Base-by-base conservation (phyloP, 2,888 invertebrate genomes). In the Bibio marci region DNA sequence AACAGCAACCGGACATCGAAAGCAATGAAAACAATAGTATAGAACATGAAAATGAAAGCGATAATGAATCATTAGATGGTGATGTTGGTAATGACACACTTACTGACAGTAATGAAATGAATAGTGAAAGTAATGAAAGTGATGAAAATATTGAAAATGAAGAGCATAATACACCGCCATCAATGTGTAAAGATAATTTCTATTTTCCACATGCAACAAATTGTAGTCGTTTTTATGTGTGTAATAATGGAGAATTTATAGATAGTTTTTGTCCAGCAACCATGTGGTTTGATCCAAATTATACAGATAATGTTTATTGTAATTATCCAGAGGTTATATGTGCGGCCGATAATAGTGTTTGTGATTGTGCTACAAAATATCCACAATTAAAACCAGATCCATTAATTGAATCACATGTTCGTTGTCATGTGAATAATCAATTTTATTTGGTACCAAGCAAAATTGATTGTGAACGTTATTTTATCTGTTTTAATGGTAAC, bases 221-320 rank as follows among this genome's bases (percentile, higher is more conserved):
- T 17, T 32, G 31, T 32, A n/a, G 4, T 10, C 31, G 11, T n/a
- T 32, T 32, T 10, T 33, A 33, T 18, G 10, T 18, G 4, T 33
- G 33, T n/a, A 4, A 15, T 17, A 19, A 17, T 12, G 18, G 13
- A 5, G 15, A 31, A 13, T 10, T 13, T 10, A 28, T 4, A n/a
- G 28, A 28, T n/a, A 11, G 7, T 4, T 7, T 12, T 4, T 33
- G 33, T 33, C 33, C 33, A 33, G 18, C 17, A 18, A n/a, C 7
- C n/a, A 33, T 33, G 33, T 33, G 33, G 33, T 33, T 33, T 18
- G 33, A 33, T 33, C 33, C 33, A 17, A 33, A 33, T 18, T 33
- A 33, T n/a, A 12, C 10, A 6, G 19, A n/a, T 10, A 18, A 33
- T 11, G 18, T 18, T 12, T 33, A 18, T 17, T 33, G 33, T 33